Evolutionary conservation across 2,797 vertebrate species (phyloP).

Genomic region (Caiman crocodilus): DNA sequence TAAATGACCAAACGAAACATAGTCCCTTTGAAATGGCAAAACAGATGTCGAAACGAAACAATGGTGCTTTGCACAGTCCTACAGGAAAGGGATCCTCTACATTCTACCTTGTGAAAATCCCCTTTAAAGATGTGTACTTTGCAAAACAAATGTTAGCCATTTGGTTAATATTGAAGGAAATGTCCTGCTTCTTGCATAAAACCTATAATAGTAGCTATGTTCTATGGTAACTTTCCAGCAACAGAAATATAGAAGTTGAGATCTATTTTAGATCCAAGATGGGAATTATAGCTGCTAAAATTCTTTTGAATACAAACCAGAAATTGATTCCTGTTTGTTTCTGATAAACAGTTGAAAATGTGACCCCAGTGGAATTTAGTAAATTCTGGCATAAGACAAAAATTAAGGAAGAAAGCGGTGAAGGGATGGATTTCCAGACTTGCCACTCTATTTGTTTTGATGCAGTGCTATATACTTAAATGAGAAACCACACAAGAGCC

Average conservation of each 20-base stretch:
- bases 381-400: neutral
- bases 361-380: fast-evolving
- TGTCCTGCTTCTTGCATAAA: neutral
- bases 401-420: neutral
- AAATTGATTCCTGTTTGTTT: neutral
- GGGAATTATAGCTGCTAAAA: neutral
- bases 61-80: too few relatives aligned
- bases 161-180: neutral
- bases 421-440: neutral
- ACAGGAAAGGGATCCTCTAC: neutral
- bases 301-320: neutral
- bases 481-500: fast-evolving
- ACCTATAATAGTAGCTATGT: neutral
- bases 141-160: neutral
- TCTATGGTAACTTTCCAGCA: neutral
- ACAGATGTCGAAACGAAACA: too few relatives aligned
- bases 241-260: neutral
- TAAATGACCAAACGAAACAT: neutral
- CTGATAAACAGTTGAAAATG: neutral
- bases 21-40: too few relatives aligned
- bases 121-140: neutral
- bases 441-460: too few relatives aligned
- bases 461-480: fast-evolving
- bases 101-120: slow-evolving; percentile 33
- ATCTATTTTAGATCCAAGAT: neutral